Evolutionary conservation across 2,888 invertebrate genomes (phyloP).

Genomic region (Drosophila pseudotakahashii): DNA sequence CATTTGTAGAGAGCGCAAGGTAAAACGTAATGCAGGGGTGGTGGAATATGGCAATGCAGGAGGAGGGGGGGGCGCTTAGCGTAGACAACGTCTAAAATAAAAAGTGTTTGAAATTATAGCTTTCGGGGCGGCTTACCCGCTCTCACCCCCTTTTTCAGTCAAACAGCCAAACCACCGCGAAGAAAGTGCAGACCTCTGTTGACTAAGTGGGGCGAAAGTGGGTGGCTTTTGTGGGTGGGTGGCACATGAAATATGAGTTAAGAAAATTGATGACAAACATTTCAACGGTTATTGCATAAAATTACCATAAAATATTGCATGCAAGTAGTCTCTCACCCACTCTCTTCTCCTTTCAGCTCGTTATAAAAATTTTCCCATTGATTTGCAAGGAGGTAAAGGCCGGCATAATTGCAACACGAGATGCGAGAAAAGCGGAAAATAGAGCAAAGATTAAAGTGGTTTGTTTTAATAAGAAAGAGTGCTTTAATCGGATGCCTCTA

Average conservation of each 20-base stretch:
- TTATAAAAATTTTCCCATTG: constrained; percentile 33
- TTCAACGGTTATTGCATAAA: constrained; percentile 79
- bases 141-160: neutral
- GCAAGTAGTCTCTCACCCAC: constrained; percentile 53
- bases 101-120: constrained; percentile 56
- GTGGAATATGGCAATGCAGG: neutral
- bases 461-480: neutral
- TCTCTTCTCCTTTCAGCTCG: constrained; percentile 20
- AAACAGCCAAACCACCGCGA: neutral
- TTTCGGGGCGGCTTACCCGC: constrained; percentile 7
- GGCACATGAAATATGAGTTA: constrained; percentile 78
- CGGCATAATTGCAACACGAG: constrained; percentile 50
- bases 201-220: constrained; percentile 11
- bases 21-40: constrained; percentile 2
- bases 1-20: constrained; percentile 36
- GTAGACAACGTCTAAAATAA: constrained; percentile 27
- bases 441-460: neutral
- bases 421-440: neutral
- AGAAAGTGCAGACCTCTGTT: constrained; percentile 37
- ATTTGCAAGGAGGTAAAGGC: constrained; percentile 42
- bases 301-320: constrained; percentile 76
- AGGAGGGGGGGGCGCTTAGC: neutral
- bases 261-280: constrained; percentile 79
- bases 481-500: neutral
- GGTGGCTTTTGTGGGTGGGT: constrained; percentile 17